phyloP scores from a whole-genome alignment of 2,888 invertebrate species.

The Leucophora obtusa region DNA sequence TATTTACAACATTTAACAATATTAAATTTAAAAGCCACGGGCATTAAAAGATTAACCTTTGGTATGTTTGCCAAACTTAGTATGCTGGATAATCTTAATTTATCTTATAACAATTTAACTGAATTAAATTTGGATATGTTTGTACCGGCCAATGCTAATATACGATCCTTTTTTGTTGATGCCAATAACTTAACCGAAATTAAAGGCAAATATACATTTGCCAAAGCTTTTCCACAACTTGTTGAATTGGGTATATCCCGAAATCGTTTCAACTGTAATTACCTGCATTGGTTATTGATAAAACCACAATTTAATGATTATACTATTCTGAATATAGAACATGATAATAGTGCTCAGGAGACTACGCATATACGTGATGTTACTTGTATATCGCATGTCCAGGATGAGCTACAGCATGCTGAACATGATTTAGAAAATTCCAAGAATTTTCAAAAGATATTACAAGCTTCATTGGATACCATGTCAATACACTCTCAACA shows the following conservation, averaged over 20 bases:
- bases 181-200: conserved; percentile 75
- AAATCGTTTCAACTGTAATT: conserved; percentile 77
- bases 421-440: conserved; percentile 54
- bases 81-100: conserved; percentile 79
- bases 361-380: conserved; percentile 77
- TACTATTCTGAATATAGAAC: conserved; percentile 74
- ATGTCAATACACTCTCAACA: conserved; percentile 71
- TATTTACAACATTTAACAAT: conserved; percentile 73
- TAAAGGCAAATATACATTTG: conserved; percentile 72
- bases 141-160: conserved; percentile 74
- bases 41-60: conserved; percentile 72
- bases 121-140: conserved; percentile 78
- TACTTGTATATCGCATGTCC: conserved; percentile 70
- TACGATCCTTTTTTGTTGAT: conserved; percentile 74
- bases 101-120: conserved; percentile 80
- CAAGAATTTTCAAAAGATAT: conserved; percentile 57
- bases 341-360: conserved; percentile 71
- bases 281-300: conserved; percentile 74
- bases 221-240: conserved; percentile 73
- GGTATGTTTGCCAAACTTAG: conserved; percentile 78
- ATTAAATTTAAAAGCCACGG: conserved; percentile 72
- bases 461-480: conserved; percentile 70
- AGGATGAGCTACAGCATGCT: conserved; percentile 41
- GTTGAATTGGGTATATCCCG: conserved; percentile 74
- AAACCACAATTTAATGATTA: conserved; percentile 72